Conservation (phyloP, 1,140 invertebrate species). For the Euschistus heros region DNA sequence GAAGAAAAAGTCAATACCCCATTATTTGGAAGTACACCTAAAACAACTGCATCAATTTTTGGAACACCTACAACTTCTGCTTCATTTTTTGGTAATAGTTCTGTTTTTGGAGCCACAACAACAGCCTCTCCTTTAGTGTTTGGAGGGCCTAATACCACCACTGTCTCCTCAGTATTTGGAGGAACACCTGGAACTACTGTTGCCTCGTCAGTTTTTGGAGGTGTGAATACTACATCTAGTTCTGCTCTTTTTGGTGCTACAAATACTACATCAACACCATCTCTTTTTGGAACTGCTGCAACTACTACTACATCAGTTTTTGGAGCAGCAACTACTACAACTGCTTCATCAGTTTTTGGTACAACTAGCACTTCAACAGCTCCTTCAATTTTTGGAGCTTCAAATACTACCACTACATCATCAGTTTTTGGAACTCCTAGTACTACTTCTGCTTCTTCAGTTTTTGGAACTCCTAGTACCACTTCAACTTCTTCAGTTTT, state of each 20-base stretch:
- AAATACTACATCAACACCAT: conserved; percentile 14
- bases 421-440: conserved; percentile 20
- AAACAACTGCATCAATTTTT: conserved; percentile 11
- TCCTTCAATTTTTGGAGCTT: background rate
- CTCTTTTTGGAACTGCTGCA: background rate
- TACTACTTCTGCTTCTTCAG: conserved; percentile 1
- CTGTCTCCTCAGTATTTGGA: background rate
- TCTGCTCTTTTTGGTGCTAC: conserved; percentile 3
- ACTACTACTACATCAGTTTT: conserved; percentile 9
- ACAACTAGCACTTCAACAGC: background rate
- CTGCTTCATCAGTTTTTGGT: background rate
- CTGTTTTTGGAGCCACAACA: conserved; percentile 19
- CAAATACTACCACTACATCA: conserved; percentile 9
- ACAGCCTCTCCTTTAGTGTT: conserved; percentile 6
- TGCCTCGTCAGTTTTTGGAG: conserved; percentile 1
- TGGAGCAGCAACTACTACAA: background rate
- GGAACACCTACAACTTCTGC: conserved; percentile 14
- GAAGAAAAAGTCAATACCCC: background rate
- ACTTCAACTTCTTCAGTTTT: conserved; percentile 18
- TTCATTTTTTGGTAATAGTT: conserved; percentile 1
- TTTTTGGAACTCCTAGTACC: conserved; percentile 10
- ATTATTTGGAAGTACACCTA: background rate
- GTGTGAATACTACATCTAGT: background rate
- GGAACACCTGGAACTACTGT: no score
- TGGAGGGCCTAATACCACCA: conserved; percentile 10